Base-by-base conservation (phyloP, 2,888 invertebrate species). In the Pachymerium ferrugineum region DNA sequence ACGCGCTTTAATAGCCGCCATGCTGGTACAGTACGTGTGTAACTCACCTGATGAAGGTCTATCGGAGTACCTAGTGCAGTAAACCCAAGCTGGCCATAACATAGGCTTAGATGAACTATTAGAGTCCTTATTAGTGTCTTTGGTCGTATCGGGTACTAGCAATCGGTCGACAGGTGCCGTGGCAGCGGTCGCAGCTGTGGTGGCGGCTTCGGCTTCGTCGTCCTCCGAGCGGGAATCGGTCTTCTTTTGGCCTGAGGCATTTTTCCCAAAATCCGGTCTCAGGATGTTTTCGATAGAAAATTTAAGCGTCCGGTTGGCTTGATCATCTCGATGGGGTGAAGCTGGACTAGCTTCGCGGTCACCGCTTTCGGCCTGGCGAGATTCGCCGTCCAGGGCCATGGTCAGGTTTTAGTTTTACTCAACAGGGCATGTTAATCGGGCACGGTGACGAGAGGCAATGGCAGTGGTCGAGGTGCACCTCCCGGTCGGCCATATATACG, bases 61-160 rank as follows among this genome's bases (percentile, higher is more conserved):
- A 78, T 85, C 85, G 8, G 84, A 85, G 77, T 85, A 85, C 69
- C 85, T 78, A 1, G 85, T 85, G 78, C 84, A 85, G 78, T 83
- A 85, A 25, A 85, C 83, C 85, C 85, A 85, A 0, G 85, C 84
- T 0, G 85, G 85, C 80, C 81, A 82, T 28, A 75, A 19, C 73
- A 75, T 75, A n/a, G 54, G 74, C 25, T 33, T 74, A 19, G 70
- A 70, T 14, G 29, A 29, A 10, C 35, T 4, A 8, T 8, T 5
- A 10, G 30, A 6, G 10, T 10, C 25, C 31, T 12, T 33, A 6
- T 8, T 28, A 16, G 12, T 70, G 33, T 10, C 8, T 25, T 8
- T 8, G 22, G 69, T 25, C 6, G 69, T n/a, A 14, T 30, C 5
- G 4, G 70, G 19, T 31, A 10, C 10, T 14, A 5, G 54, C 14